Evolutionary conservation across 2,797 vertebrate genomes (phyloP), one percentile per base, ranked within the genome.

Genomic region (Dipus sagitta): DNA sequence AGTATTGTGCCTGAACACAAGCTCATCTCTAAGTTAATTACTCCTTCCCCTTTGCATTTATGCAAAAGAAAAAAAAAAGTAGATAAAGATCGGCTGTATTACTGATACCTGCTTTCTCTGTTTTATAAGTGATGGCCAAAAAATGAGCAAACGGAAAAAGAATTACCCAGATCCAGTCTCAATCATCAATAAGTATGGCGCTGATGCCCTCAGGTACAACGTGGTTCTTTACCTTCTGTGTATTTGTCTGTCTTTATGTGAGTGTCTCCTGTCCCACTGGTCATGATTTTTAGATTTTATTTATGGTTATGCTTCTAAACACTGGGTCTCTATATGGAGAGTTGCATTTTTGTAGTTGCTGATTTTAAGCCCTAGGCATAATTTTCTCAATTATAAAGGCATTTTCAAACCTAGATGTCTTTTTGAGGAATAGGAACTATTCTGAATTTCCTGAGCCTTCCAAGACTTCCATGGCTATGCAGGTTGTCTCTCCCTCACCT

Each of bases 141-240:
- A 99, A 98, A 99, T 99, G 99, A 99, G 99, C 98, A 99, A 99
- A 97, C 98, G 99, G 64, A 99, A 99, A 98, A 99, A 99, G 98
- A 99, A 99, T 97, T 99, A 99, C 71, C 99, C 99, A 0, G 99
- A 99, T 95, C 99, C 99, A 0, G 96, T 97, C 91, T 94, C 98
- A 21, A 96, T 99, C 92, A 99, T 99, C 96, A 97, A 99, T 92
- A 98, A 83, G 96, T 99, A 99, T 0, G 99, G 99, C 79, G 99
- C 99, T 0, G 99, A 99, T 96, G 99, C 99, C 32, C 99, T 99
- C 95, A 99, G 99, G 99, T 99, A 96, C 97, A 98, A 38, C 88
- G 34, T 60, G 24, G 1, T 32, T 10, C 38, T 90, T 38, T 78
- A 24, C n/a, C 6, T 74, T 77, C 3, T 81, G 18, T 76, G 0